Base-by-base conservation (phyloP, 2,113 vertebrate genomes). In the Cygnus atratus region DNA sequence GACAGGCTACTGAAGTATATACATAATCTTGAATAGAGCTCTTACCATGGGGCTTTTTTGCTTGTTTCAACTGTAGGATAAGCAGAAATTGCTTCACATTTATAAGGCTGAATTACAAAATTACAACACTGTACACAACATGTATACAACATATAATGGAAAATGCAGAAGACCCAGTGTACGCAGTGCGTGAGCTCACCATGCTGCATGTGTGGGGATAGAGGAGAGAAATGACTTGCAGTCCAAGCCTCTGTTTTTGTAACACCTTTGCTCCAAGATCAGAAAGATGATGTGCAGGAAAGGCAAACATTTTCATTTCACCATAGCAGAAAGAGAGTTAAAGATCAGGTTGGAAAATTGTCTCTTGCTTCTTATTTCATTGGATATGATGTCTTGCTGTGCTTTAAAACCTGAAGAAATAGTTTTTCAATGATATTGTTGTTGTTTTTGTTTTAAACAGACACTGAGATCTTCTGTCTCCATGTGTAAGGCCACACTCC, bases 1-100 rank as follows among this genome's bases (percentile, higher is more conserved):
- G 59, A 96, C 63, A 97, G 66, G 16, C 80, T 93, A 84, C 92
- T 95, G 87, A 95, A 96, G 84, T 89, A 88, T 24, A 75, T 81
- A 68, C 58, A 84, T 78, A 80, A 71, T 84, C 85, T 93, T 94
- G 85, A 97, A 80, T 46, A 80, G 6, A 78, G 29, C 13, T 74
- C 80, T 37, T 33, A 72, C 83, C 90, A 50, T 29, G 88, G 39
- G 61, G 37, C 24, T n/a, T 62, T 92, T 84, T 65, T 76, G 14
- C 72, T 86, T 80, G n/a, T 83, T 94, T 87, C 79, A 86, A 72
- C 46, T 90, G 58, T 67, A 61, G 39, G 70, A 86, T 70, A 76
- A 86, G 57, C 44, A 93, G 59, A 94, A 92, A 97, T 86, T 58
- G 11, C 50, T 89, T 91, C 43, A 74, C 17, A 77, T 81, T 10